phyloP scores from a whole-genome alignment of 2,888 invertebrate genomes.

The Chalcosyrphus nemorum region DNA sequence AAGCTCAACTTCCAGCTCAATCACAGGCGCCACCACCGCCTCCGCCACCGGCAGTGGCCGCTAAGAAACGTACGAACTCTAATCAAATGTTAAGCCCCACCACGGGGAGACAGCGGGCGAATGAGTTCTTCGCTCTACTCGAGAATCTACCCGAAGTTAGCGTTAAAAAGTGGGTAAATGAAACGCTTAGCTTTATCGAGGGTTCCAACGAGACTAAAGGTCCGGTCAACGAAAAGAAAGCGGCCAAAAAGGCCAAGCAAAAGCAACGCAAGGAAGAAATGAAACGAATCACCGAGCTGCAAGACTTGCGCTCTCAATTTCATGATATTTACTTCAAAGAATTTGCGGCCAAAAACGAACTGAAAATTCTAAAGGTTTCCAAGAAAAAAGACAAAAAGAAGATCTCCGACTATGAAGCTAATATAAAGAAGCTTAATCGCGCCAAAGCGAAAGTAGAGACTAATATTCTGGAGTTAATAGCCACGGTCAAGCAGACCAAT shows the following conservation, averaged over 20 bases:
- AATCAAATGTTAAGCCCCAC: conserved; percentile 42
- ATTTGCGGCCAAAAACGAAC: conserved; percentile 79
- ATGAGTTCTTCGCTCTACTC: conserved; percentile 79
- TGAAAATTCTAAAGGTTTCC: conserved; percentile 78
- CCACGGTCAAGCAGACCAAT: conserved; percentile 80
- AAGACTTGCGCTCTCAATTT: conserved; percentile 80
- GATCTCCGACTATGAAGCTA: conserved; percentile 79
- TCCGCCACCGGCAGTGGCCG: conserved; percentile 1
- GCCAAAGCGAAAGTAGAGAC: conserved; percentile 81
- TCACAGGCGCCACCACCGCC: conserved; percentile 36
- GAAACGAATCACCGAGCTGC: conserved; percentile 80
- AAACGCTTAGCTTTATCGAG: conserved; percentile 80
- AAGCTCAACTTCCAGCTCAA: conserved; percentile 56
- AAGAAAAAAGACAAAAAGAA: conserved; percentile 80
- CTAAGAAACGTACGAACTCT: conserved; percentile 39
- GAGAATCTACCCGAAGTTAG: conserved; percentile 75
- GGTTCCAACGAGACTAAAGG: conserved; percentile 74
- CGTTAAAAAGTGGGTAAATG: conserved; percentile 80
- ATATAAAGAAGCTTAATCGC: conserved; percentile 80
- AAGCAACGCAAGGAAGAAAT: conserved; percentile 81
- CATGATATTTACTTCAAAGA: conserved; percentile 81
- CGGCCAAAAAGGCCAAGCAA: conserved; percentile 81
- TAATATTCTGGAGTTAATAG: conserved; percentile 80
- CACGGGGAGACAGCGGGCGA: conserved; percentile 76
- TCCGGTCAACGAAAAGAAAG: conserved; percentile 80